Conservation (phyloP, 2,113 vertebrate genomes). For the Phoenicopterus ruber region DNA sequence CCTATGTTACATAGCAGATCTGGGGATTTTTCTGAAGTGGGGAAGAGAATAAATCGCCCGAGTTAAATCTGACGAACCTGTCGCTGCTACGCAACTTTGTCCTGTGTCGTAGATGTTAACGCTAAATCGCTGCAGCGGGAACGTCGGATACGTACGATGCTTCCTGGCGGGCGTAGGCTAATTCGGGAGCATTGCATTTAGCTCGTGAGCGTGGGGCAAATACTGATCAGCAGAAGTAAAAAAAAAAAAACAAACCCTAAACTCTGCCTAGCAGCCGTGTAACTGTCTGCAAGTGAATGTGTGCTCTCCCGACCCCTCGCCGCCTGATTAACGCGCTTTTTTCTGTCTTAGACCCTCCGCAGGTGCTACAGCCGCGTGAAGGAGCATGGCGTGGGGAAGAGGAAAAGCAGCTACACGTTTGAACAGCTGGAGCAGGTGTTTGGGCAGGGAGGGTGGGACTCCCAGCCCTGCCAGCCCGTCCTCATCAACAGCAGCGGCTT, state of each 20-base stretch:
- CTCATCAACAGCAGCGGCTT: slow-evolving; percentile 98
- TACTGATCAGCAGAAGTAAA: neutral
- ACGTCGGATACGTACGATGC: neutral
- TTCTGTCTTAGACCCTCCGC: slow-evolving; percentile 85
- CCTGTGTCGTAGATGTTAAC: neutral
- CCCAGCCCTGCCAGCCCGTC: slow-evolving; percentile 94
- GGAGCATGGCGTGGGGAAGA: slow-evolving; percentile 95
- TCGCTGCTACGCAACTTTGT: neutral
- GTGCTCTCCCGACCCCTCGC: neutral
- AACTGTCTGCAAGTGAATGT: slow-evolving; percentile 42
- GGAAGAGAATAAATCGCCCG: neutral
- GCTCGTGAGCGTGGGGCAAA: slow-evolving; percentile 27
- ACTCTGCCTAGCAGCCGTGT: slow-evolving; percentile 38
- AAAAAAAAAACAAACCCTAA: neutral
- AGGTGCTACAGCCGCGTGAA: slow-evolving; percentile 99
- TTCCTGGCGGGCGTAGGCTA: slow-evolving; percentile 55
- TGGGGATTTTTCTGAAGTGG: neutral
- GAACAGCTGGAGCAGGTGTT: slow-evolving; percentile 99
- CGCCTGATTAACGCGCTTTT: slow-evolving; percentile 14
- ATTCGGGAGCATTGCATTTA: slow-evolving; percentile 54
- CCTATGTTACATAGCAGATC: neutral
- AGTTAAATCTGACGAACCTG: neutral
- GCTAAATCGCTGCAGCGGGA: neutral
- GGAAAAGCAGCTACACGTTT: slow-evolving; percentile 98
- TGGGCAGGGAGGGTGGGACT: slow-evolving; percentile 97